These are phyloP conservation scores for Paralichthys olivaceus DNA, from an alignment of 2,113 vertebrate genomes.

Conservation along the genomic window DNA sequence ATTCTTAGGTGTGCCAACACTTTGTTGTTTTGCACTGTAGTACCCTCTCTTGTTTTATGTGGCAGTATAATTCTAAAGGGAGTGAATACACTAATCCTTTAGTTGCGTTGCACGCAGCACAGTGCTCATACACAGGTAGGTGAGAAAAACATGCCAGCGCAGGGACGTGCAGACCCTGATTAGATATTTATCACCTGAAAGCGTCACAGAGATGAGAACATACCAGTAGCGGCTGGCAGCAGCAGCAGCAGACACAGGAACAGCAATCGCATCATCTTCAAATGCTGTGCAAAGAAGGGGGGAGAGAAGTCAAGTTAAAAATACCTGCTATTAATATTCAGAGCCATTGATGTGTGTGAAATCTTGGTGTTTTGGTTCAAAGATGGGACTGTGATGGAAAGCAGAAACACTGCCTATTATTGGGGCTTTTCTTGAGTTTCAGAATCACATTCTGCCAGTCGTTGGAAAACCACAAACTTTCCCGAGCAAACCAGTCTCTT, in stretches of 20 bases:
- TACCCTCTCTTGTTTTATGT: background rate
- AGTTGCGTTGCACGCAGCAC: conserved; percentile 7
- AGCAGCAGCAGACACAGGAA: conserved; percentile 80
- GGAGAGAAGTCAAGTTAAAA: conserved; percentile 60
- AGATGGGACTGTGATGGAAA: conserved; percentile 44
- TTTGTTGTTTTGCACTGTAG: background rate
- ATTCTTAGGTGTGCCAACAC: conserved; percentile 8
- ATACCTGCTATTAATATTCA: conserved; percentile 68
- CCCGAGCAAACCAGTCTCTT: conserved; percentile 13
- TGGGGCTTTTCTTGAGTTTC: conserved; percentile 36
- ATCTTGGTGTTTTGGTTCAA: conserved; percentile 58
- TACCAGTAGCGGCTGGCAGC: conserved; percentile 76
- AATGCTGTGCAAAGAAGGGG: conserved; percentile 63
- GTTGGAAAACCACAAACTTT: conserved; percentile 61
- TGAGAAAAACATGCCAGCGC: conserved; percentile 47
- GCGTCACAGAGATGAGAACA: conserved; percentile 64
- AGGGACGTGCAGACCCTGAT: conserved; percentile 49
- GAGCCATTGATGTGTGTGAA: conserved; percentile 54
- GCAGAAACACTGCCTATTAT: conserved; percentile 52
- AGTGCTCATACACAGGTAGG: conserved; percentile 25
- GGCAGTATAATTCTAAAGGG: conserved; percentile 7
- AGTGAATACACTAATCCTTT: conserved; percentile 13
- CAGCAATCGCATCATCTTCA: conserved; percentile 84
- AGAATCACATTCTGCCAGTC: conserved; percentile 35
- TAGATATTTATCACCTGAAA: conserved; percentile 74